These are phyloP conservation scores for Dicrurus megarhynchus DNA, from an alignment of 2,113 vertebrate species.

Conservation along the genomic window DNA sequence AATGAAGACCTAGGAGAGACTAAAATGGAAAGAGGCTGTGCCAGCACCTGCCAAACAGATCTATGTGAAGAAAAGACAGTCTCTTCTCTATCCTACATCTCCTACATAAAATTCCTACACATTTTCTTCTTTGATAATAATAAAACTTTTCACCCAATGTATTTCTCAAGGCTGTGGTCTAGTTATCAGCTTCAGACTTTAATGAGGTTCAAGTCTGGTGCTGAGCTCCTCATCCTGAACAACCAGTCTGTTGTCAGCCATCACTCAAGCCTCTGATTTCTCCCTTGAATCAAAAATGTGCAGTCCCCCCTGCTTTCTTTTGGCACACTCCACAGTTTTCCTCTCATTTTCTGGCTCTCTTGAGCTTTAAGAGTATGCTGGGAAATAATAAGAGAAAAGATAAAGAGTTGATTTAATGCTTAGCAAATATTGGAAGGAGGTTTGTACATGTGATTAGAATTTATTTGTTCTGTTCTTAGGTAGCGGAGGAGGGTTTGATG, in stretches of 20 bases:
- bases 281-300: neutral
- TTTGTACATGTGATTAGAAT: conserved; percentile 61
- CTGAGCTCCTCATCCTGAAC: neutral
- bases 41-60: neutral
- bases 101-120: neutral
- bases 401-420: conserved; percentile 63
- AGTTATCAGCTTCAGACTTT: neutral
- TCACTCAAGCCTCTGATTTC: conserved; percentile 7
- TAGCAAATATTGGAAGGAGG: conserved; percentile 48
- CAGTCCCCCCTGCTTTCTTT: neutral
- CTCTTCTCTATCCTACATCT: neutral
- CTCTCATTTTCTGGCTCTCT: conserved; percentile 25
- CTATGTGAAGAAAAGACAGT: neutral
- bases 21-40: neutral
- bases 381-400: conserved; percentile 53
- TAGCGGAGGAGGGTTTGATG: neutral
- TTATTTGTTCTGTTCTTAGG: conserved; percentile 41
- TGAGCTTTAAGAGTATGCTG: conserved; percentile 39
- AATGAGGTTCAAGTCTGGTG: neutral
- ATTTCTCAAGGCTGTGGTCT: neutral
- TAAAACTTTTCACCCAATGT: neutral
- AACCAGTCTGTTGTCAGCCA: neutral
- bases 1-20: neutral
- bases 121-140: neutral
- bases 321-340: neutral